Base-by-base conservation (phyloP, 2,888 invertebrate genomes). In the Pseudococcus viburni region DNA sequence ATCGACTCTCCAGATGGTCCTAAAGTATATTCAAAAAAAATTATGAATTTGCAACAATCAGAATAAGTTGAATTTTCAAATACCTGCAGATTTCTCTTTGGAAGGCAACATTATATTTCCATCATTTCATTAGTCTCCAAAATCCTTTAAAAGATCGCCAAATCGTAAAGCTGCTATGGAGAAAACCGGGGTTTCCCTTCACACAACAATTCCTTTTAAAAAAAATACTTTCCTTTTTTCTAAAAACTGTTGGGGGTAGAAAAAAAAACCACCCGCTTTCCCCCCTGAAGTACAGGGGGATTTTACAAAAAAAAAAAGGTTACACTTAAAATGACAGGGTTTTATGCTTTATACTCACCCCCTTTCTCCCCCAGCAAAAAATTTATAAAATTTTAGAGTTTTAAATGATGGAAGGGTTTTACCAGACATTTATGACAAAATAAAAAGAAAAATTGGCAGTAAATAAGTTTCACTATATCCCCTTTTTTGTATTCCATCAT, bases 221-320 rank as follows among this genome's bases (percentile, higher is more conserved):
- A 17, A 22, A 48, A 77, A 46, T 87, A 87, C 4, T 11, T 0
- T 15, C 0, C 11, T 12, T 51, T 0, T 12, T 12, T 42, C 42
- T 46, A 6, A 7, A 22, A 15, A 0, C 17, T 9, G 9, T 0
- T 15, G 77, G n/a, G 4, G 5, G 26, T 19, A n/a, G n/a, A 87
- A 80, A 0, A 80, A 17, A 19, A 51, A 48, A 77, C 87, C 87
- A 48, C 77, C 87, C 87, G 39, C 73, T 87, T n/a, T 87, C n/a
- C 77, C 11, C 87, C 77, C 7, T 46, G 9, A 17, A 48, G 64
- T 15, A 73, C 87, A 3, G 15, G 0, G 15, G 46, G 77, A 22
- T 55, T 80, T 87, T 42, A 1, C 5, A 1, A 51, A 33, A 33
- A 33, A 2, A 33, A 33, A 51, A n/a, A n/a, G n/a, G 3, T n/a